A percentile compares a stretch with the other conserved stretches of the same genome.
These are phyloP conservation scores for Rotaria macrura DNA, from an alignment of 2,888 invertebrate species.

Conservation along the genomic window DNA sequence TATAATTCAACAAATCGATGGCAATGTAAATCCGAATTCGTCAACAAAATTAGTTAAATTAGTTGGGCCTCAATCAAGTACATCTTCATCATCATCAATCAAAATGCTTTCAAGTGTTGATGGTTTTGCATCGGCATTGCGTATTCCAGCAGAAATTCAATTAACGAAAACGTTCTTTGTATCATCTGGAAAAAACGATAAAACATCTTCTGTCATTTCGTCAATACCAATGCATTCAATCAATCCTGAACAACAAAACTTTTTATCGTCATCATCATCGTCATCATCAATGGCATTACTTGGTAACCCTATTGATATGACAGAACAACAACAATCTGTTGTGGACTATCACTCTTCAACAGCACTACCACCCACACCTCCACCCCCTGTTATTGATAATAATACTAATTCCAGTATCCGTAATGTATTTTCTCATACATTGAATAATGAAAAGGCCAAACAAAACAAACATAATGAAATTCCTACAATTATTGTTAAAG, in stretches of 20 bases:
- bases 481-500: neutral
- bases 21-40: neutral
- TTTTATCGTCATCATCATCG: neutral
- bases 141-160: constrained; percentile 17
- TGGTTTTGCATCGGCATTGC: neutral
- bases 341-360: neutral
- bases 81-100: neutral
- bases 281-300: neutral
- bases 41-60: constrained; percentile 8
- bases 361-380: neutral
- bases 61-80: neutral
- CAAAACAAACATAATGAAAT: neutral
- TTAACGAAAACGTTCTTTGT: neutral
- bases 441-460: neutral
- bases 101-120: constrained; percentile 14
- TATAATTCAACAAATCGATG: neutral
- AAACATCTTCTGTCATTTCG: neutral
- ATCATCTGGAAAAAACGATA: neutral
- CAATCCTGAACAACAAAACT: neutral
- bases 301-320: neutral
- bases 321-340: neutral
- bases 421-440: neutral
- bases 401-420: neutral
- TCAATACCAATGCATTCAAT: neutral
- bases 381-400: neutral